These are phyloP conservation scores for Sebastes vulpes DNA, from an alignment of 2,797 vertebrate genomes.

Conservation along the genomic window DNA sequence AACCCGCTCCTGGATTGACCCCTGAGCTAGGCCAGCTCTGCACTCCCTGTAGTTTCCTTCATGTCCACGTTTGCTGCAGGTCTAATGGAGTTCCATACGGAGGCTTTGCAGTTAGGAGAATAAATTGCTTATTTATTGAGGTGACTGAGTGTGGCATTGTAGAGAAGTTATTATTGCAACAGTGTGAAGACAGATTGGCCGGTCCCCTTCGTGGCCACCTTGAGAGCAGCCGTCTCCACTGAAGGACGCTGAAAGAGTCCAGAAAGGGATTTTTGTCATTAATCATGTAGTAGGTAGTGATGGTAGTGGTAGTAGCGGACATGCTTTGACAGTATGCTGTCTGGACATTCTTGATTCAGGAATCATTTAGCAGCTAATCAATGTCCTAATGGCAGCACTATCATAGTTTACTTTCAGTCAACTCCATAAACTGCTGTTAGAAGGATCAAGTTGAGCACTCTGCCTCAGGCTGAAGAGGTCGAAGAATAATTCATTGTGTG, in stretches of 20 bases:
- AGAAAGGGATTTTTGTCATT: neutral
- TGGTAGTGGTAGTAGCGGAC: neutral
- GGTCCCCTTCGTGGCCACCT: constrained; percentile 56
- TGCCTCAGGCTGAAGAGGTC: neutral
- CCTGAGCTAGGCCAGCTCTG: constrained; percentile 10
- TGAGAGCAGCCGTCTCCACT: constrained; percentile 23
- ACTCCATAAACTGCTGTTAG: neutral
- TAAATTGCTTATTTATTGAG: constrained; percentile 76
- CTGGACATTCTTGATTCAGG: neutral
- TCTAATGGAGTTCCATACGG: constrained; percentile 44
- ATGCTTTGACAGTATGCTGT: neutral
- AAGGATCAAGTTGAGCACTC: neutral
- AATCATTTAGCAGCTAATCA: neutral
- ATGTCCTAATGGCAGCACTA: neutral
- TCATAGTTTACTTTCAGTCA: neutral
- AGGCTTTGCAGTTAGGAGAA: constrained; percentile 44
- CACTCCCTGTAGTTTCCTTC: constrained; percentile 6
- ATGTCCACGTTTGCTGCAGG: constrained; percentile 44
- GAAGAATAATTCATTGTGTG: neutral
- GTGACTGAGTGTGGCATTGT: constrained; percentile 60
- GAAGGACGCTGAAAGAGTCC: constrained; percentile 32
- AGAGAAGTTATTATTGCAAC: constrained; percentile 61
- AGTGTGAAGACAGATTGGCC: constrained; percentile 59
- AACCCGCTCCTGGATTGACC: neutral
- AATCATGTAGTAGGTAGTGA: neutral